Percentiles rank a stretch among this genome's conserved stretches.
phyloP scores from a whole-genome alignment of 1,140 invertebrate species.

The Thereuonema tuberculata region DNA sequence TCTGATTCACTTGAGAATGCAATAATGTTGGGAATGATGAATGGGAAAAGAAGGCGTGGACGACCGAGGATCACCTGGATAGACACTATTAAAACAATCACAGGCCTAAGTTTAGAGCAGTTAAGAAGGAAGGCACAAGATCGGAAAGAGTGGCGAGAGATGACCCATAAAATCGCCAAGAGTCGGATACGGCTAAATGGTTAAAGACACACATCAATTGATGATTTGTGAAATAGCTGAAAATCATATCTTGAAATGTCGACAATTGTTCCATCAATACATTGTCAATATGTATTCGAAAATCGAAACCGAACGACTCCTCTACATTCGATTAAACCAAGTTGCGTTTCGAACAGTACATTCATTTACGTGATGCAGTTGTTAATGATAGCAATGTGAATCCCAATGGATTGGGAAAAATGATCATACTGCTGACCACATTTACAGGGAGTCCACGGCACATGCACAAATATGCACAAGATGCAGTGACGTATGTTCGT shows the following conservation, averaged over 20 bases:
- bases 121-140: no score
- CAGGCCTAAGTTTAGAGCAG: no score
- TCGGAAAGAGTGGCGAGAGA: no score
- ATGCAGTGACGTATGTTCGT: conserved; percentile 37
- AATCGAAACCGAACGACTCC: conserved; percentile 7
- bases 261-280: conserved; percentile 19
- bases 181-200: no score
- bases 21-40: no score
- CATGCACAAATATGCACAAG: conserved; percentile 35
- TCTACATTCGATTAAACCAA: conserved; percentile 20
- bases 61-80: no score
- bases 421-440: conserved; percentile 31
- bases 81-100: no score
- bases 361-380: conserved; percentile 15
- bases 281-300: conserved; percentile 9
- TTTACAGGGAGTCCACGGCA: conserved; percentile 24
- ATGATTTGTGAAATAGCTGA: conserved; percentile 25
- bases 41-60: no score
- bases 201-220: conserved; percentile 27
- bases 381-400: conserved; percentile 13
- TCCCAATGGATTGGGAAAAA: conserved; percentile 21
- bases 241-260: conserved; percentile 24
- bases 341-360: conserved; percentile 12
- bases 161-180: no score
- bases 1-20: no score